Percentiles rank a stretch among this genome's conserved stretches.
Conservation (phyloP, 2,113 vertebrate species). For the Scatophagus argus region DNA sequence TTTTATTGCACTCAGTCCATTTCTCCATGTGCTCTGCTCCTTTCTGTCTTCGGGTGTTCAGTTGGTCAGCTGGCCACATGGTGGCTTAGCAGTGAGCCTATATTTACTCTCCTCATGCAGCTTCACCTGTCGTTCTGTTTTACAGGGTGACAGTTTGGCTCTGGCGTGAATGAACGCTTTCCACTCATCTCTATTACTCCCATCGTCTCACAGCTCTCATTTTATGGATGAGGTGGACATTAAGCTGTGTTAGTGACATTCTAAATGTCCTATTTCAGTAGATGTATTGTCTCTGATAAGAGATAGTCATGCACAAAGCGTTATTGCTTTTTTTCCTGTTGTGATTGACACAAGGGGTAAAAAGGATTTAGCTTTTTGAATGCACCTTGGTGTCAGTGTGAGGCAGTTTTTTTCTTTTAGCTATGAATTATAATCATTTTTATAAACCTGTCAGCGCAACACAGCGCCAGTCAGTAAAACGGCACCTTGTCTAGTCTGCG, state of each 20-base stretch:
- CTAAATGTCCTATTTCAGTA: conserved; percentile 29
- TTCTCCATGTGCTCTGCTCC: conserved; percentile 12
- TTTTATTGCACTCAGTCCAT: background rate
- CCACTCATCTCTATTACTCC: conserved; percentile 42
- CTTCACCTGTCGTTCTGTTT: conserved; percentile 79
- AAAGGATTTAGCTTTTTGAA: conserved; percentile 3
- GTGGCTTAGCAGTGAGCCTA: conserved; percentile 65
- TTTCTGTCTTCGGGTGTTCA: conserved; percentile 4
- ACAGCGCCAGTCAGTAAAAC: conserved; percentile 10
- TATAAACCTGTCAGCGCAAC: conserved; percentile 9
- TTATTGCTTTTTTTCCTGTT: background rate
- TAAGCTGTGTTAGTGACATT: conserved; percentile 1
- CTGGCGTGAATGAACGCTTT: conserved; percentile 66
- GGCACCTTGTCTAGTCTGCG: background rate
- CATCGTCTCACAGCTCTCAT: conserved; percentile 42
- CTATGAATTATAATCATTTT: conserved; percentile 13
- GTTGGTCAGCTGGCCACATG: conserved; percentile 42
- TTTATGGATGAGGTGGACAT: conserved; percentile 6
- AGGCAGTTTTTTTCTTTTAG: background rate
- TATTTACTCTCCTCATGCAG: conserved; percentile 73
- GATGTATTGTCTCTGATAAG: conserved; percentile 13
- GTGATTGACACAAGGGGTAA: conserved; percentile 12
- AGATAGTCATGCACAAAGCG: background rate
- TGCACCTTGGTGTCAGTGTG: background rate
- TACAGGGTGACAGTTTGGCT: conserved; percentile 74